These are phyloP conservation scores for Dicycla oo DNA, from an alignment of 2,888 invertebrate genomes.

Conservation along the genomic window DNA sequence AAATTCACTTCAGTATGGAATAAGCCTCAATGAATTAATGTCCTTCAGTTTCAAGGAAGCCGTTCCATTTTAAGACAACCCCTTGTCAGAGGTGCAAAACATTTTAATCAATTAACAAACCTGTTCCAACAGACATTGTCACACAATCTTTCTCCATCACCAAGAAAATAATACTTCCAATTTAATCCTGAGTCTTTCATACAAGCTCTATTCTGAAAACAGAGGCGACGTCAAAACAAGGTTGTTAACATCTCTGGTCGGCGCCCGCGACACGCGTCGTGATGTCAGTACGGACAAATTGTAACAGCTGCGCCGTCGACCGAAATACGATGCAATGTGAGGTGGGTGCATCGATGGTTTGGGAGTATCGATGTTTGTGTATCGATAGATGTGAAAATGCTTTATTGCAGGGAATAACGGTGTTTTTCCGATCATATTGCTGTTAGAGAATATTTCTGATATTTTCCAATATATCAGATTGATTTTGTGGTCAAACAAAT, in stretches of 20 bases:
- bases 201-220: slow-evolving; percentile 77
- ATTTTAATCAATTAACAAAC: slow-evolving; percentile 21
- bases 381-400: background rate
- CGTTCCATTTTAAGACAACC: background rate
- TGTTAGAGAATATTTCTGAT: background rate
- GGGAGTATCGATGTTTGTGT: slow-evolving; percentile 9
- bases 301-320: slow-evolving; percentile 85
- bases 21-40: background rate
- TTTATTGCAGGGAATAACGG: background rate
- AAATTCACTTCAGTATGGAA: background rate
- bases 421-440: background rate
- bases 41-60: background rate
- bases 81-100: slow-evolving; percentile 17
- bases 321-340: slow-evolving; percentile 80
- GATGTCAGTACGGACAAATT: slow-evolving; percentile 81
- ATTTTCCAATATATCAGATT: too few relatives aligned
- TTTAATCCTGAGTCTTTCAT: slow-evolving; percentile 47
- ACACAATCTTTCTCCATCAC: slow-evolving; percentile 3
- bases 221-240: slow-evolving; percentile 86
- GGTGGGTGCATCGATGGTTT: slow-evolving; percentile 18
- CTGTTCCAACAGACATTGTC: background rate
- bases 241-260: slow-evolving; percentile 85
- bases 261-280: slow-evolving; percentile 74
- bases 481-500: background rate
- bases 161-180: slow-evolving; percentile 44